Evolutionary conservation across 2,113 vertebrate species (phyloP).

Genomic region (Sphyrna mokarran): DNA sequence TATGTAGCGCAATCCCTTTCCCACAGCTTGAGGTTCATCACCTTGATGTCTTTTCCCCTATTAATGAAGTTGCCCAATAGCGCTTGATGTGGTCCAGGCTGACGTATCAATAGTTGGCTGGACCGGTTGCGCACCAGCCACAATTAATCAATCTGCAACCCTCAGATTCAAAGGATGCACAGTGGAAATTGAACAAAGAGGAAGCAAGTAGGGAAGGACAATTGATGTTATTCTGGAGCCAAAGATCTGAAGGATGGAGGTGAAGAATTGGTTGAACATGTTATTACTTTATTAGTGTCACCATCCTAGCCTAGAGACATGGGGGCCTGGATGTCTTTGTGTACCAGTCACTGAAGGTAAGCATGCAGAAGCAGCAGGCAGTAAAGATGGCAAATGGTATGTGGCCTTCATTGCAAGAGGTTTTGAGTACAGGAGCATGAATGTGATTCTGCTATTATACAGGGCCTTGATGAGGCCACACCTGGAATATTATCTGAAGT

Average conservation of each 20-base stretch:
- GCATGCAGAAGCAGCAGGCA: no score
- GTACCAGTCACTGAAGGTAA: no score
- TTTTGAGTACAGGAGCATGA: no score
- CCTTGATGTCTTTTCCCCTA: not conserved
- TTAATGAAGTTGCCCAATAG: not conserved
- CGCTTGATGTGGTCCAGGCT: not conserved
- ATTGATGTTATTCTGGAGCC: no score
- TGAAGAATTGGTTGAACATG: not conserved
- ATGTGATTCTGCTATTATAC: no score
- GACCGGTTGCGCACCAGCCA: not conserved
- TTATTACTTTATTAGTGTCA: not conserved
- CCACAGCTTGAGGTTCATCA: not conserved
- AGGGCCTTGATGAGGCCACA: no score
- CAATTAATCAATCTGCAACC: not conserved
- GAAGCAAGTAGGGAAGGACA: not conserved
- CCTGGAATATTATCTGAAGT: no score
- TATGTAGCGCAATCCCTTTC: not conserved
- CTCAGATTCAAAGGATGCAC: not conserved
- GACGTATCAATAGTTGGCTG: not conserved
- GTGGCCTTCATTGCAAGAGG: no score
- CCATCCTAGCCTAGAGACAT: no score
- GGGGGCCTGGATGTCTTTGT: no score
- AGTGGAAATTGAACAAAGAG: not conserved
- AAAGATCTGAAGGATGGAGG: not conserved
- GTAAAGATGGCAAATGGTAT: no score